Evolutionary conservation across 2,888 invertebrate species (phyloP).

Genomic region (Microdon myrmicae): DNA sequence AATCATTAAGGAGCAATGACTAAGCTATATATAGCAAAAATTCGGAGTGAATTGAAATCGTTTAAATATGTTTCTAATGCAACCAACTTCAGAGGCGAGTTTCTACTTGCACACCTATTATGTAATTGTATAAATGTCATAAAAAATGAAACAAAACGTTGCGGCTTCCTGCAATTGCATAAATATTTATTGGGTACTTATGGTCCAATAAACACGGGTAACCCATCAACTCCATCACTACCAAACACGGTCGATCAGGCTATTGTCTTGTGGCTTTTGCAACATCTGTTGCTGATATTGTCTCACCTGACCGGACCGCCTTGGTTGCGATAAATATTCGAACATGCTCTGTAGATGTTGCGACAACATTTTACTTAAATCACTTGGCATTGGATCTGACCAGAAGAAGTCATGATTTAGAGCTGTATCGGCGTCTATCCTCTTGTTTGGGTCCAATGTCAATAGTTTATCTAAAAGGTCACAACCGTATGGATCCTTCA

Average conservation of each 20-base stretch:
- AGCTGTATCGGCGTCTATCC: constrained; percentile 90
- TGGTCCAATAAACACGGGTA: too few species aligned
- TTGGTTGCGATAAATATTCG: constrained; percentile 85
- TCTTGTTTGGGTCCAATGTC: constrained; percentile 89
- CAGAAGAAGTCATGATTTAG: constrained; percentile 98
- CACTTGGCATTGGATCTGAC: constrained; percentile 96
- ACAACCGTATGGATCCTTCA: constrained; percentile 91
- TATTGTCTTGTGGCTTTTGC: constrained; percentile 78
- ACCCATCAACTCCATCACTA: constrained; percentile 67
- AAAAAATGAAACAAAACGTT: too few species aligned
- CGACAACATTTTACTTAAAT: constrained; percentile 89
- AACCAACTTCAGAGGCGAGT: too few species aligned
- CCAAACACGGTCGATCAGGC: constrained; percentile 88
- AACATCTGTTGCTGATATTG: constrained; percentile 75
- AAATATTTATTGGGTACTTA: too few species aligned
- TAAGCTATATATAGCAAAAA: too few species aligned
- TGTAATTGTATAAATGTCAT: too few species aligned
- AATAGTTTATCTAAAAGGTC: constrained; percentile 92
- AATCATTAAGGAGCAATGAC: too few species aligned
- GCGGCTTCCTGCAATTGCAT: too few species aligned
- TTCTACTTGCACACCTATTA: too few species aligned
- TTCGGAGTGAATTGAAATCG: too few species aligned
- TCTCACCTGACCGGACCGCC: constrained; percentile 77
- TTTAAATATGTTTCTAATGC: too few species aligned
- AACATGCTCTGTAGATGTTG: constrained; percentile 94